Base-by-base conservation (phyloP, 2,113 vertebrate species). In the Corythoichthys intestinalis region DNA sequence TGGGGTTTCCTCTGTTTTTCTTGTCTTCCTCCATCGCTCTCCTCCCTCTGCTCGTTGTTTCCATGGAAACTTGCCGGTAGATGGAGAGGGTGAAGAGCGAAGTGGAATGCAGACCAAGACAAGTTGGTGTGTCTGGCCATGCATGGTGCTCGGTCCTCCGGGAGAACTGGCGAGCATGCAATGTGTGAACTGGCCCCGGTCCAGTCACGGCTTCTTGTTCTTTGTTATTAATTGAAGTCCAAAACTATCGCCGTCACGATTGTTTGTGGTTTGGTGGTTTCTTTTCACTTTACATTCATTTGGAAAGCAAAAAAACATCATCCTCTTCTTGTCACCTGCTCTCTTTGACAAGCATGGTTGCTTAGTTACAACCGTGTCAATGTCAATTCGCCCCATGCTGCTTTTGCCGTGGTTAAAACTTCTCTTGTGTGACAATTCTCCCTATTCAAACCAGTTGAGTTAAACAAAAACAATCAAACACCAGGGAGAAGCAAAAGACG, bases 11-110 rank as follows among this genome's bases (percentile, higher is more conserved):
- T 73, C 75, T 77, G 78, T 76, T 57, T 80, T 64, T 60, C 48
- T 65, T 9, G 34, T 15, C 52, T 11, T 67, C 70, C 67, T 71
- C 67, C 64, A 13, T 70, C 63, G 66, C 62, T 74, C 59, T 75
- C 60, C n/a, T 56, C 60, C 65, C 65, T 66, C 69, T 70, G 70
- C 1, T 80, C 73, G 76, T 87, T 90, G 92, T 93, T 93, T 89
- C 92, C 91, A 93, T 92, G 90, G 92, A 89, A 92, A 93, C 92
- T 72, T 92, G 86, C 87, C 80, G 85, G 82, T 71, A 83, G 82
- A 76, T 72, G 63, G 64, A 82, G 80, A 78, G 75, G 78, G 77
- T 76, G 81, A 76, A 66, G 74, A 75, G 79, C 14, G 76, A 80
- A 80, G 76, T 68, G 69, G 65, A 81, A 86, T 74, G 79, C 83